A percentile compares a stretch with the other conserved stretches of the same genome.
These are phyloP conservation scores for Trypoxylus dichotomus DNA, from an alignment of 1,140 invertebrate genomes.

Conservation along the genomic window DNA sequence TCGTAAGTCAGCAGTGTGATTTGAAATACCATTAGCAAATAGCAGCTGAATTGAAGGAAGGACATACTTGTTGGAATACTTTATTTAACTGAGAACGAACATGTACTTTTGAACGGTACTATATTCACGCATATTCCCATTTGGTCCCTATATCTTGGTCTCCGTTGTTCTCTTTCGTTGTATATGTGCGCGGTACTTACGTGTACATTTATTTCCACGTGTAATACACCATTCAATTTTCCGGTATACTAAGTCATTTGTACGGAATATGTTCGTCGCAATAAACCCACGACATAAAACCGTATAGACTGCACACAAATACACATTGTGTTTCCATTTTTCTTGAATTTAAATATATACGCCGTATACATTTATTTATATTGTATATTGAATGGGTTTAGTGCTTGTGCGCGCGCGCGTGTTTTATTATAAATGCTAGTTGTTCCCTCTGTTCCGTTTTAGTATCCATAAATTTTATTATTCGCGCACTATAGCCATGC, in stretches of 20 bases:
- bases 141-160: neutral
- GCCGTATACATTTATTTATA: neutral
- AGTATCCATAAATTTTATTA: constrained; percentile 3
- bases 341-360: constrained; percentile 1
- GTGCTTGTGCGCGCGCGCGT: neutral
- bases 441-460: neutral
- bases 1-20: no score
- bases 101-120: neutral
- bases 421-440: neutral
- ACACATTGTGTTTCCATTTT: constrained; percentile 2
- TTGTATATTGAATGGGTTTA: neutral
- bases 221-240: constrained; percentile 7
- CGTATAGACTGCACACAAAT: neutral
- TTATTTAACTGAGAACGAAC: neutral
- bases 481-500: neutral
- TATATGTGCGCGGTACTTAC: neutral
- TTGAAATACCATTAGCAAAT: no score
- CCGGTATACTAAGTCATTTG: constrained; percentile 6
- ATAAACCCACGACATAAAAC: neutral
- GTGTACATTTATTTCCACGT: neutral
- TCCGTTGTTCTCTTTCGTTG: neutral
- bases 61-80: no score
- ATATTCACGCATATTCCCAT: neutral
- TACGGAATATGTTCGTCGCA: neutral
- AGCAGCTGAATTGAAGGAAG: no score